phyloP scores from a whole-genome alignment of 2,113 vertebrate species.

The Semnopithecus entellus region DNA sequence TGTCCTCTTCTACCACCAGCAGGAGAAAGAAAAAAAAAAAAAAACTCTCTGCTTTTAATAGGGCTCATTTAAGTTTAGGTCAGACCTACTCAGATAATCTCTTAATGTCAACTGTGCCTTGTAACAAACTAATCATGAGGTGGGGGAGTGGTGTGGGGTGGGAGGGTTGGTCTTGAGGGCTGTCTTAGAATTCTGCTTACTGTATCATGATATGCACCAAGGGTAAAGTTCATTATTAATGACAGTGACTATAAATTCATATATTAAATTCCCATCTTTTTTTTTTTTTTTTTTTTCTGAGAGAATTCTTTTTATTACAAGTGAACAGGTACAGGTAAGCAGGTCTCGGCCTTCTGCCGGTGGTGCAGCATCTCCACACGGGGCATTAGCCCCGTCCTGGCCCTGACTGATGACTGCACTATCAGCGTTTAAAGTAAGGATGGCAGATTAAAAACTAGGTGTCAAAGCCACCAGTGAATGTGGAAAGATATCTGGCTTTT shows the following conservation, averaged over 20 bases:
- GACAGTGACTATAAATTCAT: neutral
- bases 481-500: neutral
- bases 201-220: neutral
- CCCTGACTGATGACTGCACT: neutral
- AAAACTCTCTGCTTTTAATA: neutral
- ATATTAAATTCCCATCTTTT: neutral
- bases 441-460: neutral
- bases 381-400: neutral
- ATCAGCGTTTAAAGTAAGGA: neutral
- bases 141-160: no score
- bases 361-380: neutral
- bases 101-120: neutral
- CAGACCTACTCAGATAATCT: neutral
- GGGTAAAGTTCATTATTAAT: neutral
- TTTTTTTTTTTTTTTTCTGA: constrained; percentile 53
- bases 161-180: neutral
- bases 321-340: constrained; percentile 85
- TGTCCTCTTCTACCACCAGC: neutral
- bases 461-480: neutral
- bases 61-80: neutral
- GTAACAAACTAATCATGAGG: neutral
- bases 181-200: neutral
- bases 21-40: no score
- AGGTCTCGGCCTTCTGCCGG: neutral
- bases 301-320: constrained; percentile 87